Conservation (phyloP, 2,888 invertebrate species). For the Boloria euphrosyne region DNA sequence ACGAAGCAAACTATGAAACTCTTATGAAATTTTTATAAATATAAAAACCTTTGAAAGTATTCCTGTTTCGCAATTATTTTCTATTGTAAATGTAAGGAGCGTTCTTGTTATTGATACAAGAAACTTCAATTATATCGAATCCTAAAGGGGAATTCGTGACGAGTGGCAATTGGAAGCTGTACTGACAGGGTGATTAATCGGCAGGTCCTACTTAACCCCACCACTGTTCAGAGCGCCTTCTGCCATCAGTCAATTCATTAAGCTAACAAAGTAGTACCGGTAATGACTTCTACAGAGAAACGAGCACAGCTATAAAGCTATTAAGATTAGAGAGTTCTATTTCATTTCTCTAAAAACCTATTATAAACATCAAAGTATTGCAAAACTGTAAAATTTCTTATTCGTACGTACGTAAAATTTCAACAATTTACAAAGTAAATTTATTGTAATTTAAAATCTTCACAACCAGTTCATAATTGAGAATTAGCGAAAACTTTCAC, state of each 20-base stretch:
- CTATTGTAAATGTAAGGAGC: constrained; percentile 4
- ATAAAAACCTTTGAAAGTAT: too few species aligned
- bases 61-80: constrained; percentile 4
- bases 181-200: constrained; percentile 81
- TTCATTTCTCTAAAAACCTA: constrained; percentile 34
- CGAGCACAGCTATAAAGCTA: constrained; percentile 58
- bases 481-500: constrained; percentile 28
- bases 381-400: constrained; percentile 8
- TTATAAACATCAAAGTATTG: constrained; percentile 33
- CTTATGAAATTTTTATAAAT: too few species aligned
- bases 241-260: constrained; percentile 82
- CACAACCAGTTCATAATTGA: constrained; percentile 31
- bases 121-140: constrained; percentile 43
- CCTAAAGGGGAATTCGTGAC: constrained; percentile 68
- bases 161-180: constrained; percentile 76
- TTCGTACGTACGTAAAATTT: constrained; percentile 3
- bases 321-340: constrained; percentile 41
- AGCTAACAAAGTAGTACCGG: constrained; percentile 78
- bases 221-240: constrained; percentile 74
- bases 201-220: constrained; percentile 79
- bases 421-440: constrained; percentile 6
- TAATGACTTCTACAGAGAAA: constrained; percentile 76
- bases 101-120: constrained; percentile 37
- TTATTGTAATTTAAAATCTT: constrained; percentile 24
- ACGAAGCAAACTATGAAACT: too few species aligned